Percentiles rank a stretch among this genome's conserved stretches.
These are phyloP conservation scores for Encarsia formosa DNA, from an alignment of 2,888 invertebrate species.

Conservation along the genomic window DNA sequence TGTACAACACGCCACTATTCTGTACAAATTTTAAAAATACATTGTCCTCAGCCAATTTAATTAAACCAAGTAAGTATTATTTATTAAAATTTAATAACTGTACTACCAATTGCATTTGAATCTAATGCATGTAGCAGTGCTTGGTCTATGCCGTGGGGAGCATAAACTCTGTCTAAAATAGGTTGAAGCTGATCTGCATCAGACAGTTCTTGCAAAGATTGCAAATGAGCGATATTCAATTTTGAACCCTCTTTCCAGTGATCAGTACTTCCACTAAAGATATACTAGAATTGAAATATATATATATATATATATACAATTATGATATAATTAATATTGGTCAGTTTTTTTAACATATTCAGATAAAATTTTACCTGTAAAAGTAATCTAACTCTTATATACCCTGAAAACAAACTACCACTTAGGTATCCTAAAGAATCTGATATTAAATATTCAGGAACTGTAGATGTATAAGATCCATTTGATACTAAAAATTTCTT, in stretches of 20 bases:
- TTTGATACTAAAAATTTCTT: constrained; percentile 44
- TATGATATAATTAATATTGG: not conserved
- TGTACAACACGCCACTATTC: too few species aligned
- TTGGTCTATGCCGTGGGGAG: constrained; percentile 51
- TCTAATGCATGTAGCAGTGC: constrained; percentile 51
- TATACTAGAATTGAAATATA: constrained; percentile 40
- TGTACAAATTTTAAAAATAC: too few species aligned
- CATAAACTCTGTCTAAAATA: constrained; percentile 57
- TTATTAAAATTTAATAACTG: constrained; percentile 52
- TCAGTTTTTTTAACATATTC: not conserved
- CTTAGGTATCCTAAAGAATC: constrained; percentile 55
- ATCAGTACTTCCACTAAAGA: constrained; percentile 44
- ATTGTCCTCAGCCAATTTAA: too few species aligned
- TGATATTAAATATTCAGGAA: constrained; percentile 52
- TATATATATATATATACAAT: too few species aligned
- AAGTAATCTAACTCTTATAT: constrained; percentile 49
- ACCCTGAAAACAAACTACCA: constrained; percentile 52
- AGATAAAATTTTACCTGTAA: constrained; percentile 47
- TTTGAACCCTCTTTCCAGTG: constrained; percentile 46
- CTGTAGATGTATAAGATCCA: constrained; percentile 54
- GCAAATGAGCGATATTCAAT: constrained; percentile 42
- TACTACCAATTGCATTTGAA: constrained; percentile 52
- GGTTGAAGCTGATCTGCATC: constrained; percentile 57
- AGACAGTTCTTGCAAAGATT: constrained; percentile 51
- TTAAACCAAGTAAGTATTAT: too few species aligned